Evolutionary conservation across 92 coral and sea anemone genomes (phyloP), one percentile per base, ranked within the genome.

Genomic region (Scolanthus callimorphus): DNA sequence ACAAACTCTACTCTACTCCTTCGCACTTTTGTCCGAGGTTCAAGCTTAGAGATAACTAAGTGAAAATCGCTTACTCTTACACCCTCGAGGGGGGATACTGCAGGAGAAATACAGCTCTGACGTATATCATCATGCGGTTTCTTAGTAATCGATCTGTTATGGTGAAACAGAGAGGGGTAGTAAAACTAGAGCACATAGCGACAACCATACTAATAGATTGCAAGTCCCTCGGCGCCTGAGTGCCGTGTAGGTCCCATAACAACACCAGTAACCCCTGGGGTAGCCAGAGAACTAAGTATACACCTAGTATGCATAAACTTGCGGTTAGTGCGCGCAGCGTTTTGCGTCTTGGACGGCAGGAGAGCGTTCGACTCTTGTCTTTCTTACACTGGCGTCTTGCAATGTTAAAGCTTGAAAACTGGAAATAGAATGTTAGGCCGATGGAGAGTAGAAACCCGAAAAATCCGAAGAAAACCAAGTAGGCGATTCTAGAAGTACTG

Each of bases 161-260:
- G 0, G 55, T 66, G 21, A 66, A 66, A 17, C 73, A 66, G 52
- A 66, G 22, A 9, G 73, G 73, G 19, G 73, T 66, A 1, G 73
- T 66, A 53, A 66, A 66, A 27, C 73, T 66, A 12, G 73, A 66
- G 20, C 73, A 66, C 73, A 66, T 66, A 0, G 73, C 73, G 3
- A 66, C 53, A 0, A 66, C 73, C 73, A 66, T 66, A 31, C 73
- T 66, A 3, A 66, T 66, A n/a, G 51, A 51, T 28, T 66, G 52
- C 3, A 66, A 25, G 43, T 66, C 53, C 4, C 61, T 15, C 4
- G 73, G 73, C 3, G 73, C 61, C 2, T 15, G 45, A 2, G 20
- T 17, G 0, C 29, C 28, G 6, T 57, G 73, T 12, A 66, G 52
- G 39, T 66, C 73, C 73, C 73, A 66, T 59, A 57, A 66, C 20